A percentile compares a stretch with the other conserved stretches of the same genome.
These are phyloP conservation scores for Plecotus auritus DNA, from an alignment of 2,113 vertebrate genomes.

Conservation along the genomic window DNA sequence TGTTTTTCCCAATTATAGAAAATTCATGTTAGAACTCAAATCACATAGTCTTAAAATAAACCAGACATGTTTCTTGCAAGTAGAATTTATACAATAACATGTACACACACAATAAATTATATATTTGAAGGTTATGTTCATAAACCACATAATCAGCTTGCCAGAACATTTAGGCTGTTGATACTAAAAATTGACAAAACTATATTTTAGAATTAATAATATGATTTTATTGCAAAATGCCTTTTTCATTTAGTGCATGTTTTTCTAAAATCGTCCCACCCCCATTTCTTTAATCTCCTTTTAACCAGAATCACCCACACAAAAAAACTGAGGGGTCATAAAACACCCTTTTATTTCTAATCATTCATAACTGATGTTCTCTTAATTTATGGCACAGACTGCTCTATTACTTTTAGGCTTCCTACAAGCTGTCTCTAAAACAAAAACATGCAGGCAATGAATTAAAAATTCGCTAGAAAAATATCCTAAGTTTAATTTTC, in stretches of 20 bases:
- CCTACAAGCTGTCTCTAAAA: neutral
- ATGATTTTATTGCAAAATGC: neutral
- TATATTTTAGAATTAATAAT: neutral
- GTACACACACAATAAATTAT: neutral
- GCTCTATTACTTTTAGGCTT: neutral
- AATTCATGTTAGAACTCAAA: constrained; percentile 30
- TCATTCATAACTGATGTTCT: neutral
- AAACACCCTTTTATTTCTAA: neutral
- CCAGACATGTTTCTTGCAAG: neutral
- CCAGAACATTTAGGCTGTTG: neutral
- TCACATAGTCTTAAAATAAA: constrained; percentile 30
- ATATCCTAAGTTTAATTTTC: neutral
- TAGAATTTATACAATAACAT: neutral
- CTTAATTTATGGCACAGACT: neutral
- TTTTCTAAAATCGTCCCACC: neutral
- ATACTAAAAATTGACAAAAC: neutral
- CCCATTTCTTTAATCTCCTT: neutral
- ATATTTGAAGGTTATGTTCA: neutral
- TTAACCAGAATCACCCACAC: neutral
- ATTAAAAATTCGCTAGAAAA: constrained; percentile 1
- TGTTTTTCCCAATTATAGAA: constrained; percentile 24
- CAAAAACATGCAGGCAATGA: neutral
- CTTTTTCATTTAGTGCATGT: neutral
- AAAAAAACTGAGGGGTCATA: neutral
- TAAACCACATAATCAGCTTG: neutral